These are phyloP conservation scores for Hypotaenidia philippensis DNA, from an alignment of 2,797 vertebrate species.

Conservation along the genomic window DNA sequence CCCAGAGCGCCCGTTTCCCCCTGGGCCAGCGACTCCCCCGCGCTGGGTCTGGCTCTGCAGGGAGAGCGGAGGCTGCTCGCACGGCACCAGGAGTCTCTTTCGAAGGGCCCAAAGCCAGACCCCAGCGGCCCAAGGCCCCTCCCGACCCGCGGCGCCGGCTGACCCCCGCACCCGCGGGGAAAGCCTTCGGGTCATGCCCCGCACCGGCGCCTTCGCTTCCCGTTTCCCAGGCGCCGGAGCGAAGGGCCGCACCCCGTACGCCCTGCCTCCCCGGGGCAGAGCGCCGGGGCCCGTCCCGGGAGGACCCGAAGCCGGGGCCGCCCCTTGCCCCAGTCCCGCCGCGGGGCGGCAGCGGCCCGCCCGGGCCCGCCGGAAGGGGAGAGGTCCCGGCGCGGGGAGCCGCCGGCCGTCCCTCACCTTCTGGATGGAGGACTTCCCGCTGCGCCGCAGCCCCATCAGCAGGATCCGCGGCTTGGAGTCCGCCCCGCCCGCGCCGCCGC, in stretches of 20 bases:
- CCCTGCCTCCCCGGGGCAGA: too few species aligned
- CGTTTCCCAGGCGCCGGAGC: too few species aligned
- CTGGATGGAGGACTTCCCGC: constrained; percentile 98
- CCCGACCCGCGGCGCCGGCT: neutral
- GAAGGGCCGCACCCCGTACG: too few species aligned
- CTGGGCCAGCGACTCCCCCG: neutral
- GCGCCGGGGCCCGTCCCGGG: too few species aligned
- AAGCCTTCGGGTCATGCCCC: too few species aligned
- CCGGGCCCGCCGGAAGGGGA: too few species aligned
- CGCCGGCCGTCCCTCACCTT: constrained; percentile 85
- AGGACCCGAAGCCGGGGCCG: too few species aligned
- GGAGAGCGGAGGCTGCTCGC: neutral
- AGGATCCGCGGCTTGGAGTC: constrained; percentile 95
- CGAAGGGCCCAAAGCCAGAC: neutral
- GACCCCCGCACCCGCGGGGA: too few species aligned
- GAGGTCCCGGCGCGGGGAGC: neutral
- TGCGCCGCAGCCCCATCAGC: constrained; percentile 95
- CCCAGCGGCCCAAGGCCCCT: neutral
- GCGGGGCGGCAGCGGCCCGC: too few species aligned
- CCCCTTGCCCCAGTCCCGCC: too few species aligned
- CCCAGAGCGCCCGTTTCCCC: neutral
- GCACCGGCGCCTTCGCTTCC: too few species aligned
- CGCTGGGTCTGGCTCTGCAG: neutral
- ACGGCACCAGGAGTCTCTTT: neutral
- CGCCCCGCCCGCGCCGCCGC: constrained; percentile 79